Conservation (phyloP, 1,140 invertebrate genomes). For the Euwallacea similis region DNA sequence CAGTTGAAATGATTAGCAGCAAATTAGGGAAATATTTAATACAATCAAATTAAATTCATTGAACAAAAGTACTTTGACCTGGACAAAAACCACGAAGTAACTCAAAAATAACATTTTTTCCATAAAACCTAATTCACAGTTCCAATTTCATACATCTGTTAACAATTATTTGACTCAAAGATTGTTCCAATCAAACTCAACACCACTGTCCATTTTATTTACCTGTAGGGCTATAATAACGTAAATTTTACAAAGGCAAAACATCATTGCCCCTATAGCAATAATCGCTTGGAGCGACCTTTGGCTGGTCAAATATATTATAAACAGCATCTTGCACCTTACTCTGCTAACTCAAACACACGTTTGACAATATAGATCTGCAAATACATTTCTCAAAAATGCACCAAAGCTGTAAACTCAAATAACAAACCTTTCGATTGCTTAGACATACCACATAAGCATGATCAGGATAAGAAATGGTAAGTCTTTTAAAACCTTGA, state of each 20-base stretch:
- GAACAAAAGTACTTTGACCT: too few species aligned
- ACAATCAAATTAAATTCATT: too few species aligned
- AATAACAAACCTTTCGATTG: conserved; percentile 29
- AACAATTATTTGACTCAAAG: too few species aligned
- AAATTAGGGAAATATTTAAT: too few species aligned
- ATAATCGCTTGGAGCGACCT: conserved; percentile 31
- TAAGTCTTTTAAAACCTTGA: conserved; percentile 26
- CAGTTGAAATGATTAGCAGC: too few species aligned
- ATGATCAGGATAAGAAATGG: conserved; percentile 29
- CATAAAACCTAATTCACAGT: too few species aligned
- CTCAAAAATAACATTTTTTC: too few species aligned
- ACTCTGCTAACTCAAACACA: not conserved
- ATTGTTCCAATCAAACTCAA: too few species aligned
- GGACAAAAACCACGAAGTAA: too few species aligned
- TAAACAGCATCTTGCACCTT: conserved; percentile 27
- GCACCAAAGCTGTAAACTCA: not conserved
- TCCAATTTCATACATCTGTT: too few species aligned
- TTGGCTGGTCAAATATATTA: conserved; percentile 31
- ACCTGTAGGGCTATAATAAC: not conserved
- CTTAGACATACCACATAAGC: conserved; percentile 35
- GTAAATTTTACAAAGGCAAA: conserved; percentile 24
- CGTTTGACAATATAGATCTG: conserved; percentile 30
- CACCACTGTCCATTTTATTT: too few species aligned
- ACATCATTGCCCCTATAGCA: conserved; percentile 20
- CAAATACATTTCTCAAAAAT: conserved; percentile 16